Evolutionary conservation across 2,113 vertebrate genomes (phyloP).

Genomic region (Cyprinodon brontotheroides): DNA sequence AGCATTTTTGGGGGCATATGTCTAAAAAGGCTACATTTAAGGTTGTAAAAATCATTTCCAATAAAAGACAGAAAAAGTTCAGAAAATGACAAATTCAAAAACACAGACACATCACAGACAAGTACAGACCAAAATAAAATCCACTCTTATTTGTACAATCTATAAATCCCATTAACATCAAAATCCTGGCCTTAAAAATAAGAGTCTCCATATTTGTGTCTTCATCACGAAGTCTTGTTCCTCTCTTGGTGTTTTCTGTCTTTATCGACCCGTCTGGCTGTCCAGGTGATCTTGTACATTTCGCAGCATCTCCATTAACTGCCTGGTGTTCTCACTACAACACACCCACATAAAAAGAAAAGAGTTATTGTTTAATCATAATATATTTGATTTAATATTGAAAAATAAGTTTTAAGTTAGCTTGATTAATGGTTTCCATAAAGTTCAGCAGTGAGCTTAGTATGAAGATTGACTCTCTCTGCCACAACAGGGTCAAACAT

Average conservation of each 20-base stretch:
- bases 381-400: too few species aligned
- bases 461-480: conserved; percentile 51
- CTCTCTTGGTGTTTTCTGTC: conserved; percentile 23
- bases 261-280: conserved; percentile 42
- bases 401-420: not conserved
- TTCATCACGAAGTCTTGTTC: not conserved
- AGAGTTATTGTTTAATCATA: too few species aligned
- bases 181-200: not conserved
- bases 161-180: fast-evolving
- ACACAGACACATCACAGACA: not conserved
- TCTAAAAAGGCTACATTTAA: not conserved
- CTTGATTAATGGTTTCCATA: not conserved
- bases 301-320: conserved; percentile 74
- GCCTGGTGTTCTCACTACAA: conserved; percentile 70
- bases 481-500: conserved; percentile 74
- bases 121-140: not conserved
- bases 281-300: conserved; percentile 69
- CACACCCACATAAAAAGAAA: not conserved
- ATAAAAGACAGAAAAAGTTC: not conserved
- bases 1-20: too few species aligned
- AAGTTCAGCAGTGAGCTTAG: not conserved
- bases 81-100: not conserved
- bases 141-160: not conserved
- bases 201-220: not conserved
- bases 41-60: not conserved